Percentiles rank a stretch among this genome's conserved stretches.
Conservation (phyloP, 2,113 vertebrate genomes). For the Thamnaconus septentrionalis region DNA sequence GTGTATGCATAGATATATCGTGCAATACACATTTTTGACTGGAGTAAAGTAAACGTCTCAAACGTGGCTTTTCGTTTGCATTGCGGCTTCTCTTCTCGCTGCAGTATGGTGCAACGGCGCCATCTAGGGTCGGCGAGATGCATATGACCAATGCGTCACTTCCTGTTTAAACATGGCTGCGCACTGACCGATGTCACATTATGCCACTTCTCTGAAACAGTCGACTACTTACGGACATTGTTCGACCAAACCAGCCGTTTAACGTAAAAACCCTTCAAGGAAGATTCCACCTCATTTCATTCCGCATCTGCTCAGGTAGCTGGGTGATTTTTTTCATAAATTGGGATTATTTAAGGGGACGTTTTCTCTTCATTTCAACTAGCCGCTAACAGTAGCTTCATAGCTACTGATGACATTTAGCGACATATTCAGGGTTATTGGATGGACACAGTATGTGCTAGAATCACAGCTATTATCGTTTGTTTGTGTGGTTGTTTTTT, state of each 20-base stretch:
- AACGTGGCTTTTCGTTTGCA: too few species aligned
- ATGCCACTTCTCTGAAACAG: constrained; percentile 2
- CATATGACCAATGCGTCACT: constrained; percentile 6
- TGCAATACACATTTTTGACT: too few species aligned
- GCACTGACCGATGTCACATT: constrained; percentile 69
- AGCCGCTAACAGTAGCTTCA: constrained; percentile 15
- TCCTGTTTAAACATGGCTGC: constrained; percentile 70
- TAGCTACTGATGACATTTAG: background rate
- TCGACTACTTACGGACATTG: background rate
- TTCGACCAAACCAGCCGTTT: too few species aligned
- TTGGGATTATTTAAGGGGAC: background rate
- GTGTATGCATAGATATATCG: too few species aligned
- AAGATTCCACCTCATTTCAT: background rate
- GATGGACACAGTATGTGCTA: too few species aligned
- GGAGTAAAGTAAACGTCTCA: too few species aligned
- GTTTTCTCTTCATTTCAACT: background rate
- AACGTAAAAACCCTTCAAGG: background rate
- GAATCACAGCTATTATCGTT: too few species aligned
- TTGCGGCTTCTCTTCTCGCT: constrained; percentile 37
- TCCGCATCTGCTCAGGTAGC: constrained; percentile 32
- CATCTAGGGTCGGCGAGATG: background rate
- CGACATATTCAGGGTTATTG: background rate
- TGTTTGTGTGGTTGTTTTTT: too few species aligned
- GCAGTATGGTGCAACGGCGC: fast-evolving
- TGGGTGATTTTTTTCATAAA: background rate